Conservation (phyloP, 2,797 vertebrate genomes). For the Australoheros facetus region DNA sequence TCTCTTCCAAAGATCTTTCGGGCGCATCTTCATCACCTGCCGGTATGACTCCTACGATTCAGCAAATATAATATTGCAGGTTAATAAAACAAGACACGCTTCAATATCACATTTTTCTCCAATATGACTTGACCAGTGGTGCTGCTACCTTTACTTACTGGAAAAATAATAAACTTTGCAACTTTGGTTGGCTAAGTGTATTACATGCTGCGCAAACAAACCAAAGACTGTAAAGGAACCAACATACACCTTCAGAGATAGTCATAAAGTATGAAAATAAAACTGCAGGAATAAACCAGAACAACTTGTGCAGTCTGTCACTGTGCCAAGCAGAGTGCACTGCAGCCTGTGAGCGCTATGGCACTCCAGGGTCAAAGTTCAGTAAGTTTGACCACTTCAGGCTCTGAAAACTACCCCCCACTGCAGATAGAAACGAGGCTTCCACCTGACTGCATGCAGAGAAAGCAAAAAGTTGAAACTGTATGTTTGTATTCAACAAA, state of each 20-base stretch:
- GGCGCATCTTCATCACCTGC: slow-evolving; percentile 99
- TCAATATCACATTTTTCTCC: neutral
- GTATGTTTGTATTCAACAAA: neutral
- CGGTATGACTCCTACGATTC: slow-evolving; percentile 91
- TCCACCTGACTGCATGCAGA: neutral
- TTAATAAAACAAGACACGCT: neutral
- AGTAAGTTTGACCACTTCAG: neutral
- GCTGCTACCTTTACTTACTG: neutral
- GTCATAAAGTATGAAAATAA: neutral
- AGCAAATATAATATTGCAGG: neutral
- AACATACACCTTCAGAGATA: neutral
- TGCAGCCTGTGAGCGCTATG: neutral
- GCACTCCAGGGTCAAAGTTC: neutral
- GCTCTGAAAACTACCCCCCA: no score
- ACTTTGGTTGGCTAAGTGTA: neutral
- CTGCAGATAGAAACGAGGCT: no score
- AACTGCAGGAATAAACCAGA: slow-evolving; percentile 1
- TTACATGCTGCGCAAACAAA: neutral
- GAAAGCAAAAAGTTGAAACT: neutral
- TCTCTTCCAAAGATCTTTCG: slow-evolving; percentile 98
- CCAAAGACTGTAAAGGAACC: neutral
- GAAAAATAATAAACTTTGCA: neutral
- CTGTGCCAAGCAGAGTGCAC: neutral
- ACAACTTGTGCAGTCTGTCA: neutral
- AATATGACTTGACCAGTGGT: neutral